Percentiles rank a stretch among this genome's conserved stretches.
phyloP scores from a whole-genome alignment of 2,797 vertebrate genomes.

The Sphenopsis melanotis region DNA sequence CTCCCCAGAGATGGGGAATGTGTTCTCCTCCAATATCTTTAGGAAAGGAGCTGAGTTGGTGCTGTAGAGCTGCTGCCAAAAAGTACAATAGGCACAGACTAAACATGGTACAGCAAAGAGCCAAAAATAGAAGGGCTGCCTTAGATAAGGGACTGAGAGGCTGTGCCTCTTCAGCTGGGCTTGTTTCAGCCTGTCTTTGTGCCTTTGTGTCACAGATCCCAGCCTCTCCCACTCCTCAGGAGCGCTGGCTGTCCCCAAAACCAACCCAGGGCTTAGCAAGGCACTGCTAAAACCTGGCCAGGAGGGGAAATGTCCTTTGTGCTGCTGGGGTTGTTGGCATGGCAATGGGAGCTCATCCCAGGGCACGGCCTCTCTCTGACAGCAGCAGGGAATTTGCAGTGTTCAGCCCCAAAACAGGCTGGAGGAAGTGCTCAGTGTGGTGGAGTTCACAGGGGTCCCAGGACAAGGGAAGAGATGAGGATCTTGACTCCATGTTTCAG shows the following conservation, averaged over 20 bases:
- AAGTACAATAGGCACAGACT: neutral
- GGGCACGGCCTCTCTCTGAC: neutral
- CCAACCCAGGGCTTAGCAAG: neutral
- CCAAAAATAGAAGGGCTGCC: neutral
- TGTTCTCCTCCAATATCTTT: neutral
- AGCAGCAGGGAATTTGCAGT: neutral
- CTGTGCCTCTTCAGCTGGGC: neutral
- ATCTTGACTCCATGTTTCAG: too few relatives aligned
- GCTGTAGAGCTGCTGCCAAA: neutral
- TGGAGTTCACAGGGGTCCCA: too few relatives aligned
- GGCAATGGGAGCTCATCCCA: neutral
- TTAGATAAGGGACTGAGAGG: neutral
- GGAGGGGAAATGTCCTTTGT: neutral
- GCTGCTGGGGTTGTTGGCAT: constrained; percentile 7
- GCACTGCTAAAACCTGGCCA: neutral
- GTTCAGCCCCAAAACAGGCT: neutral
- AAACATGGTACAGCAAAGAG: neutral
- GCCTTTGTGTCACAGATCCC: neutral
- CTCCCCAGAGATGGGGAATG: neutral
- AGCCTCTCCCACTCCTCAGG: neutral
- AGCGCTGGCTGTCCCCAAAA: neutral
- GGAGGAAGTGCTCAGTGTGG: neutral
- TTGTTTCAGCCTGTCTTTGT: neutral
- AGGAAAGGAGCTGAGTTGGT: neutral
- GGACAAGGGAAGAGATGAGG: too few relatives aligned